Base-by-base conservation (phyloP, 53 echinoderm and acorn worm species). In the Paracentrotus lividus region DNA sequence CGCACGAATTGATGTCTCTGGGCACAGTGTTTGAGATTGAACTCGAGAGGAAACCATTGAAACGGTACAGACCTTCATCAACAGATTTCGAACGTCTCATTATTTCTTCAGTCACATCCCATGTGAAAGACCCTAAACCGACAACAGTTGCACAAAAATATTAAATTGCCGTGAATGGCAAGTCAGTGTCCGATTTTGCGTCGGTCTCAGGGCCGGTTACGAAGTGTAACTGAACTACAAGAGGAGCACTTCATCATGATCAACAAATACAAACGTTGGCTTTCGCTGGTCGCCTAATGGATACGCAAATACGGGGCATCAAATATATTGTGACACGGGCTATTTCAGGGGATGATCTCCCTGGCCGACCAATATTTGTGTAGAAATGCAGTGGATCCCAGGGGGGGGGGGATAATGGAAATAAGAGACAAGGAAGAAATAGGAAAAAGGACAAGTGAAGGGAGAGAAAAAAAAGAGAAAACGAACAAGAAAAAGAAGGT, bases 201-300 rank as follows among this genome's bases (percentile, higher is more conserved):
- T n/a, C n/a, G n/a, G n/a, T n/a, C n/a, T n/a, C n/a, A n/a, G n/a
- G n/a, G n/a, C n/a, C n/a, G n/a, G n/a, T n/a, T n/a, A n/a, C n/a
- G n/a, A n/a, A n/a, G n/a, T n/a, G n/a, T n/a, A n/a, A n/a, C n/a
- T n/a, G n/a, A n/a, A n/a, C n/a, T n/a, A n/a, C n/a, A 81, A 81
- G 81, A 26, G 3, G 10, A 47, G 3, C 47, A 81, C 81, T 81
- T 81, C 81, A 81, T 81, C 81, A 81, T 47, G 81, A 81, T 44
- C 81, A 8, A 26, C 81, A 81, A 81, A 81, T 47, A 81, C n/a
- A 81, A 81, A 81, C 81, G 81, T 81, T 45, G n/a, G 81, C 44
- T 81, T 47, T 27, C 47, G 23, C 81, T 47, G 26, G 1, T 40
- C 47, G 45, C 47, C 81, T 81, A 81, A 81, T 81, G 81, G 81